A percentile compares a stretch with the other conserved stretches of the same genome.
These are phyloP conservation scores for Ephialtes manifestator DNA, from an alignment of 2,888 invertebrate genomes.

Conservation along the genomic window DNA sequence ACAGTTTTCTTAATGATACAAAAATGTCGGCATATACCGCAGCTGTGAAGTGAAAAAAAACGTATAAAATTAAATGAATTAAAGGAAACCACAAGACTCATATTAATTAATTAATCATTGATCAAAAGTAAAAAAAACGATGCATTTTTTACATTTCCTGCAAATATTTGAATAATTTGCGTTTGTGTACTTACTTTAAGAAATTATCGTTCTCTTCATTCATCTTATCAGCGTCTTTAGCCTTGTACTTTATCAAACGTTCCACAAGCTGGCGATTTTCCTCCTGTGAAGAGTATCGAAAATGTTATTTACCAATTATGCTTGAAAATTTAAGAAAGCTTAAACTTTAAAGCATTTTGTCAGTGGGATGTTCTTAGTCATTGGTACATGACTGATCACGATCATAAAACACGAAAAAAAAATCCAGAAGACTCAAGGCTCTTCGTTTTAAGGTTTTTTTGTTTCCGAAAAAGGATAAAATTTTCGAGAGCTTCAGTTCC, in stretches of 20 bases:
- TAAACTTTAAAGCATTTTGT: not conserved
- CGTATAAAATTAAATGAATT: not conserved
- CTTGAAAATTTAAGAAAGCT: not conserved
- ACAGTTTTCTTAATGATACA: not conserved
- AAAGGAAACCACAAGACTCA: not conserved
- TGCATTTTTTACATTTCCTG: not conserved
- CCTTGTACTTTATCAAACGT: conserved; percentile 96
- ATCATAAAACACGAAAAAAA: no score
- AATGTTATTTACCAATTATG: not conserved
- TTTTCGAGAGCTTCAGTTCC: no score
- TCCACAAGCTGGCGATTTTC: conserved; percentile 95
- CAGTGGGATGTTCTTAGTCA: no score
- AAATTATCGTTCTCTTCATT: conserved; percentile 98
- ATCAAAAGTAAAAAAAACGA: not conserved
- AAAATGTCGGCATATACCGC: not conserved
- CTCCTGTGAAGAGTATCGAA: conserved; percentile 88
- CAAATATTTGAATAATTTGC: not conserved
- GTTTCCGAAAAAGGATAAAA: no score
- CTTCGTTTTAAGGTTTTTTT: no score
- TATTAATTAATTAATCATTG: conserved; percentile 24
- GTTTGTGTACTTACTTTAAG: conserved; percentile 90
- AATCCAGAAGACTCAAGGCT: no score
- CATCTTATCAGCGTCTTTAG: conserved; percentile 97
- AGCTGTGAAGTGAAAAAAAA: conserved; percentile 7
- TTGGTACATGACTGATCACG: no score